These are phyloP conservation scores for Sylvietta virens DNA, from an alignment of 2,113 vertebrate genomes.

Conservation along the genomic window DNA sequence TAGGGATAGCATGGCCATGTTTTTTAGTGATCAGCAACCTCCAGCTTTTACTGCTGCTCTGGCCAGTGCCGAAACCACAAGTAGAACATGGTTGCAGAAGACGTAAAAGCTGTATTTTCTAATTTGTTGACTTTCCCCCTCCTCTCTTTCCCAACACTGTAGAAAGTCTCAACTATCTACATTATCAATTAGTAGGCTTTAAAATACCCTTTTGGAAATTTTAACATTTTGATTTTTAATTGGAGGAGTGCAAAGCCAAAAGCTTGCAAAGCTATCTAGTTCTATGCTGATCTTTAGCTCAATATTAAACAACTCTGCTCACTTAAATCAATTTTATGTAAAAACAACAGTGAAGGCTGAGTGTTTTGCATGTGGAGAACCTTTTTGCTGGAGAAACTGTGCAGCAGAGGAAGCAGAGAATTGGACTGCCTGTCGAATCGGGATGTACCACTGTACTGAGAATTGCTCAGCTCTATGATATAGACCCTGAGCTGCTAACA, in stretches of 20 bases:
- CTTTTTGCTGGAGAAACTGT: not conserved
- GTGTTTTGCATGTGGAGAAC: not conserved
- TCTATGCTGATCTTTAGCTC: not conserved
- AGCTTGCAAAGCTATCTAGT: not conserved
- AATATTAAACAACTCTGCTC: not conserved
- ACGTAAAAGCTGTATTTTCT: not conserved
- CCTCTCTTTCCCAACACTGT: not conserved
- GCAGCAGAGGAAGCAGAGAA: not conserved
- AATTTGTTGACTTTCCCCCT: not conserved
- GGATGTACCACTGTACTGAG: not conserved
- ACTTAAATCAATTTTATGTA: not conserved
- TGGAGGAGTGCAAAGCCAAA: not conserved
- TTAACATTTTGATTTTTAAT: not conserved
- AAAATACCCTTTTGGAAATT: not conserved
- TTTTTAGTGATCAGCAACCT: not conserved
- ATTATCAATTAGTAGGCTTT: not conserved
- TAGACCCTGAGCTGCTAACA: slow-evolving; percentile 56
- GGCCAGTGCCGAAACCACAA: not conserved
- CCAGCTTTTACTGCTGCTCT: not conserved
- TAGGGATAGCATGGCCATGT: not conserved
- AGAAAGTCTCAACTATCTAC: not conserved
- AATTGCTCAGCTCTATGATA: slow-evolving; percentile 57
- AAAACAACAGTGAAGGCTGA: not conserved
- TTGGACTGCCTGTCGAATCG: not conserved
- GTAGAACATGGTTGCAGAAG: not conserved